phyloP scores from a whole-genome alignment of 2,888 invertebrate species.

The Bursaphelenchus okinawaensis region DNA sequence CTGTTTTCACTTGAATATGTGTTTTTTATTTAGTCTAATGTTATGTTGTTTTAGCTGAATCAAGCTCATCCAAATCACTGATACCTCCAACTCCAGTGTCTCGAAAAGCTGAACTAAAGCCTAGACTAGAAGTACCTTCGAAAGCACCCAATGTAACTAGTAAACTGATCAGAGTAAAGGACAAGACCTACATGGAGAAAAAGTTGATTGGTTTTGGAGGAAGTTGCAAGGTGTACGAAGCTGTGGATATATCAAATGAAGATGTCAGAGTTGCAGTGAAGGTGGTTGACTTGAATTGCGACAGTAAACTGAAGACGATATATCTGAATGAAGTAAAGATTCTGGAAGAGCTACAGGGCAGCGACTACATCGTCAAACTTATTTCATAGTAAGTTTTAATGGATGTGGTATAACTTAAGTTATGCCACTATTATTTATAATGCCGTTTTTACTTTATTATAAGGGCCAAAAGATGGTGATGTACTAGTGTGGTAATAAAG shows the following conservation, averaged over 20 bases:
- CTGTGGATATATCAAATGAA: background rate
- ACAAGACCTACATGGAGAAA: background rate
- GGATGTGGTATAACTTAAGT: background rate
- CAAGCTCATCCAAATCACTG: too few species aligned
- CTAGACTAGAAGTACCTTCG: too few species aligned
- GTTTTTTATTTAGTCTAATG: too few species aligned
- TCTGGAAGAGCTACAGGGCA: slow-evolving; percentile 71
- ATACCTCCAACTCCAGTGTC: too few species aligned
- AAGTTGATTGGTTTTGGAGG: slow-evolving; percentile 9
- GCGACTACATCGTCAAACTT: slow-evolving; percentile 75
- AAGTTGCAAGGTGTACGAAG: slow-evolving; percentile 12
- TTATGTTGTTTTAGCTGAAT: too few species aligned
- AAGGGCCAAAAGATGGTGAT: too few species aligned
- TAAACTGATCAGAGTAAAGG: background rate
- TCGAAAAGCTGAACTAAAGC: too few species aligned
- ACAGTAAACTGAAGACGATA: slow-evolving; percentile 69
- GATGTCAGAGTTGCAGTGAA: slow-evolving; percentile 64
- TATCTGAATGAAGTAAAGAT: slow-evolving; percentile 83
- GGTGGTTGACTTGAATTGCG: slow-evolving; percentile 73
- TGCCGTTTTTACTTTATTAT: too few species aligned
- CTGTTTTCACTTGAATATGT: too few species aligned
- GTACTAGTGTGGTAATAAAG: background rate
- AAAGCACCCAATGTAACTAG: background rate
- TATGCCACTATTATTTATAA: too few species aligned
- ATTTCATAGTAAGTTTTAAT: slow-evolving; percentile 77